Conservation (phyloP, 2,888 invertebrate genomes). For the Pterostichus madidus region DNA sequence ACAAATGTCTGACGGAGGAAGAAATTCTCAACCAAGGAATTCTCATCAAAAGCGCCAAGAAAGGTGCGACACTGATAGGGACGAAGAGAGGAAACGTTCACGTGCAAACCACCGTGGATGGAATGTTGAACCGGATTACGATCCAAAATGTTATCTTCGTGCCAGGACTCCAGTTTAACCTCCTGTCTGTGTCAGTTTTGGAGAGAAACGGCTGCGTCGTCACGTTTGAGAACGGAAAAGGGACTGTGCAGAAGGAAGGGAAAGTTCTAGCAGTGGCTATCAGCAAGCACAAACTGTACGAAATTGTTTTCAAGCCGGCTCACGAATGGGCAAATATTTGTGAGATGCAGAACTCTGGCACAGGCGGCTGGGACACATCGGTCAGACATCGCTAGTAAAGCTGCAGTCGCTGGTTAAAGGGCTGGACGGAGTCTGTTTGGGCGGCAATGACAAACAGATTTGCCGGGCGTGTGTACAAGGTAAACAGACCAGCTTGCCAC, state of each 20-base stretch:
- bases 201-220: constrained; percentile 68
- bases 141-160: constrained; percentile 68
- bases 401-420: constrained; percentile 57
- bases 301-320: constrained; percentile 56
- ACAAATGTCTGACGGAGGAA: background rate
- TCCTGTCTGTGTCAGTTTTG: constrained; percentile 69
- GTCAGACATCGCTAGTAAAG: constrained; percentile 58
- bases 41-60: constrained; percentile 72
- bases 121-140: constrained; percentile 54
- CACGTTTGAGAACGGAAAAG: too few species aligned
- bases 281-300: constrained; percentile 67
- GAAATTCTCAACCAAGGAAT: constrained; percentile 69
- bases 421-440: constrained; percentile 63
- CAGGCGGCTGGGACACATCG: constrained; percentile 66
- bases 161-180: constrained; percentile 67
- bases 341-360: constrained; percentile 67
- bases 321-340: constrained; percentile 25
- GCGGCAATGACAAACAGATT: constrained; percentile 40
- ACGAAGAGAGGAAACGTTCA: constrained; percentile 70
- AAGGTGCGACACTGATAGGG: constrained; percentile 70
- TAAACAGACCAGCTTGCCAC: constrained; percentile 69
- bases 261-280: constrained; percentile 57
- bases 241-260: constrained; percentile 10
- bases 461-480: constrained; percentile 69
- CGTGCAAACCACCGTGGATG: constrained; percentile 52